Evolutionary conservation across 2,888 invertebrate genomes (phyloP), one percentile per base, ranked within the genome.

Genomic region (Parnassius glacialis): DNA sequence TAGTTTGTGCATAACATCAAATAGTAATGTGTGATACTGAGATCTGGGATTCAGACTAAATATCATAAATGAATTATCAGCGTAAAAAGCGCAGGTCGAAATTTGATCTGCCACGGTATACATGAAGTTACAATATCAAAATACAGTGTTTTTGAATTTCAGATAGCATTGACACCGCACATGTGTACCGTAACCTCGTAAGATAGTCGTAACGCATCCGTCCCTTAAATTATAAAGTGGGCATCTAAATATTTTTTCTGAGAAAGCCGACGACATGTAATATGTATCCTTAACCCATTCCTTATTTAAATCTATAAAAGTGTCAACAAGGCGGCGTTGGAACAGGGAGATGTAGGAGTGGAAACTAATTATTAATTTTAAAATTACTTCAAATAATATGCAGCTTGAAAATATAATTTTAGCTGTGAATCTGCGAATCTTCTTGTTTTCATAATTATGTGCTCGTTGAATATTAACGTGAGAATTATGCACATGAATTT

Each of bases 281-380:
- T 75, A 73, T 71, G 70, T 67, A 69, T 72, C 72, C 72, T 71
- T 65, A 69, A 70, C 68, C 69, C 77, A 75, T 80, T 75, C 69
- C 69, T 78, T 75, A 74, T 67, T 65, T 61, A 52, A 57, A 71
- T 72, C 71, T 72, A 71, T 76, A 73, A 76, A 78, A 72, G 71
- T 70, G 76, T 76, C 76, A 73, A 63, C 75, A 64, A 51, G 50
- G 34, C 47, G 12, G 44, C 61, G 54, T 53, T 56, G 52, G 54
- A 52, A 53, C 52, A 61, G 5, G 13, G 55, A 60, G 52, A 44
- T 48, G 54, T 54, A n/a, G 56, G 61, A 61, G 61, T 20, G 13
- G 55, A n/a, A 9, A 9, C 9, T 16, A 16, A 20, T 34, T 10
- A 50, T 9, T 9, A 48, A 13, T 16, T 48, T 13, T 13, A 3